Conservation (phyloP, 2,888 invertebrate genomes). For the Geotrupes spiniger region DNA sequence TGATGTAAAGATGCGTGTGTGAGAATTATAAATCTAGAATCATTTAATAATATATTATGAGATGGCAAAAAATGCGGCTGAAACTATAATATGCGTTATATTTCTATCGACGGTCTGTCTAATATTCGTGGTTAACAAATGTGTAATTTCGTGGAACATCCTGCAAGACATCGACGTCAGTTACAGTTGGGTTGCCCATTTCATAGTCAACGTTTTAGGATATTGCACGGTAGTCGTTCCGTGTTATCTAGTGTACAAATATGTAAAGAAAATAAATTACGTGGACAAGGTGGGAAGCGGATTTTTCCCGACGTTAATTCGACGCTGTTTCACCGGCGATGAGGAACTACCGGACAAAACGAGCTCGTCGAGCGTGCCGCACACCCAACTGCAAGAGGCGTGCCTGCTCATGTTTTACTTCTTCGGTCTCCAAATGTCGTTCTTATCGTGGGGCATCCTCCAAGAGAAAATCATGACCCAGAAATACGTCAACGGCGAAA, state of each 20-base stretch:
- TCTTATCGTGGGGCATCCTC: conserved; percentile 92
- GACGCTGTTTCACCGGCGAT: conserved; percentile 54
- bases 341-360: conserved; percentile 50
- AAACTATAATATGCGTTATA: conserved; percentile 46
- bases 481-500: conserved; percentile 62
- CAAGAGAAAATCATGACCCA: conserved; percentile 99
- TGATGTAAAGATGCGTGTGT: too few species aligned
- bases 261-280: conserved; percentile 74
- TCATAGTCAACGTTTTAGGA: conserved; percentile 78
- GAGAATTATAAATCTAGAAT: too few species aligned
- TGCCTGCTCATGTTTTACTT: conserved; percentile 74
- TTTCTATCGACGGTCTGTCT: conserved; percentile 49
- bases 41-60: too few species aligned
- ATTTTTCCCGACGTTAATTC: conserved; percentile 49
- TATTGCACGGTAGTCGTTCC: conserved; percentile 88
- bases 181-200: conserved; percentile 73
- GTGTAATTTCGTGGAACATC: conserved; percentile 39
- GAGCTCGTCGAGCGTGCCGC: conserved; percentile 42
- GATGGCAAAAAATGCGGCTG: conserved; percentile 47
- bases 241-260: conserved; percentile 78
- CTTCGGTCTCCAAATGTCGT: conserved; percentile 83
- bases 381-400: conserved; percentile 59
- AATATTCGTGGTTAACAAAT: conserved; percentile 49
- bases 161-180: conserved; percentile 53
- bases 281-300: conserved; percentile 70